Evolutionary conservation across 2,113 vertebrate species (phyloP).

Genomic region (Percopsis transmontana): DNA sequence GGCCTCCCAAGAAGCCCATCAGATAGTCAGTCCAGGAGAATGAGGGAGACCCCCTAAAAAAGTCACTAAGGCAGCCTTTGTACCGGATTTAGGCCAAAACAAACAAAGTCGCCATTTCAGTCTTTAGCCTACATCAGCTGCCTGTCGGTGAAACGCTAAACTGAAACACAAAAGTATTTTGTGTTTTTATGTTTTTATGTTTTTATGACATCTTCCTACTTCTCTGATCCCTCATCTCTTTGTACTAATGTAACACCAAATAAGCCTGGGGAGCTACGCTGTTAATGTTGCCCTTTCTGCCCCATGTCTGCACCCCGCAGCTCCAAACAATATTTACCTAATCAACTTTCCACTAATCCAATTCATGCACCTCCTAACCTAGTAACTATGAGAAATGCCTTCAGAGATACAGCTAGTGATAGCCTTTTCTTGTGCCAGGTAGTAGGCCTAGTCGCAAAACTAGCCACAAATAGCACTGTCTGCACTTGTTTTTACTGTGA

Average conservation of each 20-base stretch:
- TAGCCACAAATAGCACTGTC: neutral
- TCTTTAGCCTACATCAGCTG: neutral
- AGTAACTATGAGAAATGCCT: constrained; percentile 1
- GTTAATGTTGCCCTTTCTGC: neutral
- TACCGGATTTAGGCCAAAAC: constrained; percentile 39
- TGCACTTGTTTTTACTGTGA: constrained; percentile 21
- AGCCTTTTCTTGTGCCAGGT: neutral
- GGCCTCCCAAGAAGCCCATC: constrained; percentile 50
- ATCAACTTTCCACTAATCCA: constrained; percentile 7
- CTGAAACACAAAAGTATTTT: neutral
- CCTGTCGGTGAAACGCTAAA: neutral
- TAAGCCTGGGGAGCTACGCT: neutral
- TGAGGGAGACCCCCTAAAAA: constrained; percentile 21
- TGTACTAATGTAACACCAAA: neutral
- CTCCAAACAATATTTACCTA: constrained; percentile 3
- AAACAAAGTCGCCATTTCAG: constrained; percentile 51
- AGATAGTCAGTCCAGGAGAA: constrained; percentile 50
- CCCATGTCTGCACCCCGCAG: neutral
- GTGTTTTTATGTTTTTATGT: too few species aligned
- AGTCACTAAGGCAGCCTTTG: constrained; percentile 46
- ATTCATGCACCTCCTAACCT: constrained; percentile 20
- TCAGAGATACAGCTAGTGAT: constrained; percentile 18
- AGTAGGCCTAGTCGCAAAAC: neutral
- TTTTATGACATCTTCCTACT: neutral
- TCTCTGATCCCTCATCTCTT: neutral